Conservation (phyloP, 2,888 invertebrate genomes). For the Onchidella celtica region DNA sequence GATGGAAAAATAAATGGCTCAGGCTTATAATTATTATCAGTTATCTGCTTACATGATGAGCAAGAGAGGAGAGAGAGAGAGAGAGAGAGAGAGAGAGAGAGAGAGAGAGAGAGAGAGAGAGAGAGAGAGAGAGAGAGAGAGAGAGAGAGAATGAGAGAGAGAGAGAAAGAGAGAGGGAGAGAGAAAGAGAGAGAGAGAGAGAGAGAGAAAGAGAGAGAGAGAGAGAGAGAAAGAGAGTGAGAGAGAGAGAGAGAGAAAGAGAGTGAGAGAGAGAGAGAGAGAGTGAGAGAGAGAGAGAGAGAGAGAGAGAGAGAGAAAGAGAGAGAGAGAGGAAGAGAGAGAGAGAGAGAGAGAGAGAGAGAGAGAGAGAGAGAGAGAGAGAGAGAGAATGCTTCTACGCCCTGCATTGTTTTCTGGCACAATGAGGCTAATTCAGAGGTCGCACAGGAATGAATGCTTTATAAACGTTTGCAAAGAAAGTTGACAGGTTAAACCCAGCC, state of each 20-base stretch:
- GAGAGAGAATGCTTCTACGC: no score
- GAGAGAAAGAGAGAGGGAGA: background rate
- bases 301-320: background rate
- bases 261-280: background rate
- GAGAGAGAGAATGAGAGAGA: background rate
- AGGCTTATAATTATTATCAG: no score
- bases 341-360: conserved; percentile 20
- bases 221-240: no score
- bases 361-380: conserved; percentile 2
- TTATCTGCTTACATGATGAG: background rate
- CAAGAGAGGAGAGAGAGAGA: background rate
- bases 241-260: background rate
- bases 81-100: background rate
- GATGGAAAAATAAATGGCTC: no score
- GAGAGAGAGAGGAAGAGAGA: background rate
- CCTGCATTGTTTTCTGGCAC: no score
- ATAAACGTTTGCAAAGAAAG: no score
- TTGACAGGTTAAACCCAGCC: no score
- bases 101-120: background rate
- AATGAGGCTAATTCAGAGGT: no score
- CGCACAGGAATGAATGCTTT: no score
- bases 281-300: background rate
- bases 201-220: no score
- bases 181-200: background rate
- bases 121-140: background rate